Percentiles rank a stretch among this genome's conserved stretches.
These are phyloP conservation scores for Melanostigma gelatinosum DNA, from an alignment of 2,113 vertebrate genomes.

Conservation along the genomic window DNA sequence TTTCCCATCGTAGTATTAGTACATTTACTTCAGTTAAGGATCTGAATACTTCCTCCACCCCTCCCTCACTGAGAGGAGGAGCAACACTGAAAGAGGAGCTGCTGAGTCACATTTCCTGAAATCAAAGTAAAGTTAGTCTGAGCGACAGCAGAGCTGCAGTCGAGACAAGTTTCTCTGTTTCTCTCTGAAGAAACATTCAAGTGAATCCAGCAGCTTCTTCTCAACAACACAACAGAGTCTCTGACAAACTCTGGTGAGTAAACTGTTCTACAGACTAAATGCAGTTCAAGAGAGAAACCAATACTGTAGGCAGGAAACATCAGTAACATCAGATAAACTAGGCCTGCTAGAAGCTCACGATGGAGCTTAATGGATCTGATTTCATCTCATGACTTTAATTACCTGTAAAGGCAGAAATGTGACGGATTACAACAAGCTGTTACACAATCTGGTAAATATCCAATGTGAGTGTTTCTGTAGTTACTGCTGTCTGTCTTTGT, in stretches of 20 bases:
- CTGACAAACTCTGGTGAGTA: conserved; percentile 8
- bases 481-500: background rate
- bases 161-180: background rate
- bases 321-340: background rate
- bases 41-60: too few species aligned
- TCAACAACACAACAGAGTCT: background rate
- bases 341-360: background rate
- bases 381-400: background rate
- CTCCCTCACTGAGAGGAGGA: background rate
- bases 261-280: background rate
- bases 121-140: too few species aligned
- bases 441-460: background rate
- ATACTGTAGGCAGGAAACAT: too few species aligned
- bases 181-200: background rate
- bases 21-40: too few species aligned
- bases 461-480: background rate
- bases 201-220: background rate
- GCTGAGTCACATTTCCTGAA: background rate
- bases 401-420: background rate
- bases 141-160: too few species aligned
- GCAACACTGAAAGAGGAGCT: background rate
- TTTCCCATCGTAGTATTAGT: too few species aligned
- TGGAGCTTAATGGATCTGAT: background rate
- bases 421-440: background rate
- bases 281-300: background rate